These are phyloP conservation scores for Aphidius gifuensis DNA, from an alignment of 1,140 invertebrate species.

Conservation along the genomic window DNA sequence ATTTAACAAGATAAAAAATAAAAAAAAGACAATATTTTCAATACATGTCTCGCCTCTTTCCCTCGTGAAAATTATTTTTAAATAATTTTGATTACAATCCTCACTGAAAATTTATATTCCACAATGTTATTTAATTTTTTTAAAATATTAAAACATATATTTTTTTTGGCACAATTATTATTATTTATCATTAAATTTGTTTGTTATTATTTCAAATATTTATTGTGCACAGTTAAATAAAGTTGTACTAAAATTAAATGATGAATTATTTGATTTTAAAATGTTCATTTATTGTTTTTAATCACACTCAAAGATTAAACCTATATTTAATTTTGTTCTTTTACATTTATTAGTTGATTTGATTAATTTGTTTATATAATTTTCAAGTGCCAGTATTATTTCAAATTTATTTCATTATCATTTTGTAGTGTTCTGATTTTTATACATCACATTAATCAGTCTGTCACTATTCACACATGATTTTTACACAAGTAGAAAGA, in stretches of 20 bases:
- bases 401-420: too few relatives aligned
- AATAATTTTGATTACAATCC: background rate
- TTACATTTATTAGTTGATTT: too few relatives aligned
- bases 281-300: conserved; percentile 3
- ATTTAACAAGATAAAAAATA: too few relatives aligned
- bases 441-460: background rate
- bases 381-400: too few relatives aligned
- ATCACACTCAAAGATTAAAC: background rate
- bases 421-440: background rate
- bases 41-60: background rate
- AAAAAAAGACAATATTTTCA: too few relatives aligned
- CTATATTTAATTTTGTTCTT: too few relatives aligned
- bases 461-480: background rate
- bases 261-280: background rate
- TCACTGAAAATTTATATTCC: conserved; percentile 1
- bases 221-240: background rate
- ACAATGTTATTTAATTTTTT: conserved; percentile 4
- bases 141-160: conserved; percentile 10
- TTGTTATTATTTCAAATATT: background rate
- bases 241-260: background rate
- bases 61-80: conserved; percentile 2
- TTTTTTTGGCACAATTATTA: conserved; percentile 42
- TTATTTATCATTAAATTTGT: conserved; percentile 27
- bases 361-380: too few relatives aligned
- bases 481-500: conserved; percentile 17